These are phyloP conservation scores for Paratrypauchen microcephalus DNA, from an alignment of 2,797 vertebrate genomes.

Conservation along the genomic window DNA sequence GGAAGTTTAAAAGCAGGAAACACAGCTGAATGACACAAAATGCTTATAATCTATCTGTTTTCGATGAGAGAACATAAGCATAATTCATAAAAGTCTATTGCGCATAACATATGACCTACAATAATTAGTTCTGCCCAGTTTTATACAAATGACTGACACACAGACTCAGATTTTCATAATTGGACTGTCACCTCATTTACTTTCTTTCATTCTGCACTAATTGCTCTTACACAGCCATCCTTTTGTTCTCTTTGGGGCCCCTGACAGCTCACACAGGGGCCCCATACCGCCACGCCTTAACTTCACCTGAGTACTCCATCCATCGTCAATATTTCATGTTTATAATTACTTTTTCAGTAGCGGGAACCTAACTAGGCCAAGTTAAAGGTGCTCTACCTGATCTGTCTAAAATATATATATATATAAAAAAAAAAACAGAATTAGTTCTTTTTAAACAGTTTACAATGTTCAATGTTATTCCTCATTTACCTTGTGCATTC, in stretches of 20 bases:
- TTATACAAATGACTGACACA: not conserved
- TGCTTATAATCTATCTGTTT: not conserved
- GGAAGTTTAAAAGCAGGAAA: no score
- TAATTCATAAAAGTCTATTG: not conserved
- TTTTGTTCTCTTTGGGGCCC: conserved; percentile 63
- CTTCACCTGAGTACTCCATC: conserved; percentile 83
- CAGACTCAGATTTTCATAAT: conserved; percentile 11
- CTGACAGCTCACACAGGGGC: conserved; percentile 77
- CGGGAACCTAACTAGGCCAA: conserved; percentile 1
- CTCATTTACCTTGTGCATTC: no score
- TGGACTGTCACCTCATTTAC: conserved; percentile 17
- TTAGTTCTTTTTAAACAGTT: no score
- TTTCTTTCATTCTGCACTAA: conserved; percentile 41
- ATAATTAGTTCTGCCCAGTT: not conserved
- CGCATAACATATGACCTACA: not conserved
- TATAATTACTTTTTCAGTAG: conserved; percentile 92
- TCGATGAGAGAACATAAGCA: not conserved
- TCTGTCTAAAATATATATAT: no score
- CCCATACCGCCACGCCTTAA: conserved; percentile 73
- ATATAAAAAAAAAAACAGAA: no score
- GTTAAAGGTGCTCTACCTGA: no score
- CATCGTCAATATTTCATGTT: conserved; percentile 92
- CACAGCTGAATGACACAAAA: not conserved
- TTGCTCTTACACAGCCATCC: conserved; percentile 45
- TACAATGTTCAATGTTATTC: no score